These are phyloP conservation scores for Araneus ventricosus DNA, from an alignment of 1,140 invertebrate genomes.

Conservation along the genomic window DNA sequence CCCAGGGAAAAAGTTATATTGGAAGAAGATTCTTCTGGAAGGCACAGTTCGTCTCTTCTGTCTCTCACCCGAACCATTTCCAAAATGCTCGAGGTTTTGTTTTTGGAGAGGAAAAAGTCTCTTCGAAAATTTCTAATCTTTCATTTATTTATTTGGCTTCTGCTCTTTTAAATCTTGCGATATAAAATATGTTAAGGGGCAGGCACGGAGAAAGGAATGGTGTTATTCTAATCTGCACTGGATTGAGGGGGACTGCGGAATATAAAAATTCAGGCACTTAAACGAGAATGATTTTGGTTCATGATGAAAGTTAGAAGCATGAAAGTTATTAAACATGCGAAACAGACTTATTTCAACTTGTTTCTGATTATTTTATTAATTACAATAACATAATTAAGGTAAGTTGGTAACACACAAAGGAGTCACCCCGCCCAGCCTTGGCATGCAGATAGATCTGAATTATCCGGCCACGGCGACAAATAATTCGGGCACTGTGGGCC, in stretches of 20 bases:
- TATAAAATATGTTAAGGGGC: neutral
- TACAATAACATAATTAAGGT: too few species aligned
- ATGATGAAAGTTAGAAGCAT: too few species aligned
- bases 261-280: neutral
- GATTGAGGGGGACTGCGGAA: neutral
- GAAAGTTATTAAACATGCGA: too few species aligned
- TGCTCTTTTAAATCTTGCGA: neutral
- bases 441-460: too few species aligned
- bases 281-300: too few species aligned
- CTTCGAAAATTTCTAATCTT: slow-evolving; percentile 16
- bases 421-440: too few species aligned
- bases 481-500: too few species aligned
- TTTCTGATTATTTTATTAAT: too few species aligned
- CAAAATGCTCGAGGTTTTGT: neutral
- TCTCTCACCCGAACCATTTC: neutral
- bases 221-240: neutral
- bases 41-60: neutral
- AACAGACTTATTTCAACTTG: too few species aligned
- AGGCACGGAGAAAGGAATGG: neutral
- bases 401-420: too few species aligned
- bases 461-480: too few species aligned
- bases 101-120: neutral
- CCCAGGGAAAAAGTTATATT: slow-evolving; percentile 50
- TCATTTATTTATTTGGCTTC: neutral
- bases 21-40: slow-evolving; percentile 10